Evolutionary conservation across 1,140 invertebrate species (phyloP).

Genomic region (Drosophila nasuta): DNA sequence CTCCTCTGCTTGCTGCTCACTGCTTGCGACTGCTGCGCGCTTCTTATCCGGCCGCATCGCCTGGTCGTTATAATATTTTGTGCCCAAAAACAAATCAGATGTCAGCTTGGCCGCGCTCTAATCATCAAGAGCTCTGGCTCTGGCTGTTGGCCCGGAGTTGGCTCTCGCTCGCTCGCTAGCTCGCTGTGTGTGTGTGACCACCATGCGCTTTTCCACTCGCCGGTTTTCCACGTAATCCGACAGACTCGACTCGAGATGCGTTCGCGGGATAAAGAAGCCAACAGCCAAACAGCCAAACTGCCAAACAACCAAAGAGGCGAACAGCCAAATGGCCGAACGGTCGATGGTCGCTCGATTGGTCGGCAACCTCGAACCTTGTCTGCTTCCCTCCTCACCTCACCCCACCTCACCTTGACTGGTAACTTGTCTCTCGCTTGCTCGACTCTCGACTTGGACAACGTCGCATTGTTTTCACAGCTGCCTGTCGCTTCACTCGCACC

Average conservation of each 20-base stretch:
- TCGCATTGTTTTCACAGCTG: conserved; percentile 81
- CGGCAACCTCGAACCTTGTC: conserved; percentile 38
- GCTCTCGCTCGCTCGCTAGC: neutral
- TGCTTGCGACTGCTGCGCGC: neutral
- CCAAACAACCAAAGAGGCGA: conserved; percentile 30
- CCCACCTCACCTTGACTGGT: neutral
- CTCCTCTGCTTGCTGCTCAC: neutral
- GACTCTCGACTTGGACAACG: conserved; percentile 45
- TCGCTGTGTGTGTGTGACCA: conserved; percentile 27
- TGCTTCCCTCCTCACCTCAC: neutral
- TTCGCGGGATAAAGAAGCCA: conserved; percentile 48
- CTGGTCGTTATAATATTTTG: conserved; percentile 84
- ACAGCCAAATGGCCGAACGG: conserved; percentile 19
- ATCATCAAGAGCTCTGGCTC: conserved; percentile 46
- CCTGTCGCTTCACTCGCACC: conserved; percentile 47
- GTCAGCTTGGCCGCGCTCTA: conserved; percentile 69
- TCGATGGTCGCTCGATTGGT: conserved; percentile 18
- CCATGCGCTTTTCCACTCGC: conserved; percentile 53
- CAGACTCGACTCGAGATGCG: conserved; percentile 46
- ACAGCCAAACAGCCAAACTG: conserved; percentile 6
- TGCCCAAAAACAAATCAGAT: conserved; percentile 82
- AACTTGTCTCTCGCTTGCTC: neutral
- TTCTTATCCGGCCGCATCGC: conserved; percentile 59
- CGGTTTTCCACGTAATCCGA: conserved; percentile 60
- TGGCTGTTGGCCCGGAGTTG: too few species aligned